These are phyloP conservation scores for Sebastes matsubarae DNA, from an alignment of 2,797 vertebrate genomes.

Conservation along the genomic window DNA sequence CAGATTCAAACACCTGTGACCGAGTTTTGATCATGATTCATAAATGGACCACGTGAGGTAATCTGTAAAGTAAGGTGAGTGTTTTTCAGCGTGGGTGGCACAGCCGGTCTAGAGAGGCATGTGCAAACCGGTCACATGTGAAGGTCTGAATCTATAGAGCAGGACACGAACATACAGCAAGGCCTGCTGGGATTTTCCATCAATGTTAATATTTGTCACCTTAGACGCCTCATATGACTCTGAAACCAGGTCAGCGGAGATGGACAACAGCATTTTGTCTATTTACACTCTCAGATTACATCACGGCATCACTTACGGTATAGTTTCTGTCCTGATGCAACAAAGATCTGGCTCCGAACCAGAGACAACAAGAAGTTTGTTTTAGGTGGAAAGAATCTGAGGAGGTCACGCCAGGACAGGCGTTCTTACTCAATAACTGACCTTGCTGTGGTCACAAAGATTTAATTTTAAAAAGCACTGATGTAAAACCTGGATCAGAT, in stretches of 20 bases:
- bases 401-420: constrained; percentile 15
- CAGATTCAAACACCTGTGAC: not conserved
- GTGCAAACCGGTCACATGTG: constrained; percentile 52
- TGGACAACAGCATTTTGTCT: constrained; percentile 43
- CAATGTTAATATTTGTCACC: constrained; percentile 52
- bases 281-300: constrained; percentile 44
- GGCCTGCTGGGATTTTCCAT: not conserved
- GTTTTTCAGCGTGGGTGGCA: constrained; percentile 19
- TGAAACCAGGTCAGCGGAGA: constrained; percentile 44
- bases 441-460: constrained; percentile 3
- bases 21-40: not conserved
- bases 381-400: constrained; percentile 57
- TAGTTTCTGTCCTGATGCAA: constrained; percentile 32
- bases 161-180: not conserved
- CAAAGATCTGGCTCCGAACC: constrained; percentile 46
- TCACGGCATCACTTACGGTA: constrained; percentile 31
- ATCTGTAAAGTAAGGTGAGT: not conserved
- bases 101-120: constrained; percentile 3
- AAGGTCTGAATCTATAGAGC: constrained; percentile 11
- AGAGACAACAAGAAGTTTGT: constrained; percentile 32
- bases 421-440: not conserved
- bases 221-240: constrained; percentile 4
- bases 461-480: constrained; percentile 4
- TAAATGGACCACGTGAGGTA: not conserved
- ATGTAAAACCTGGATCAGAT: not conserved